These are phyloP conservation scores for Andrena chrysosceles DNA, from an alignment of 2,888 invertebrate species.

Conservation along the genomic window DNA sequence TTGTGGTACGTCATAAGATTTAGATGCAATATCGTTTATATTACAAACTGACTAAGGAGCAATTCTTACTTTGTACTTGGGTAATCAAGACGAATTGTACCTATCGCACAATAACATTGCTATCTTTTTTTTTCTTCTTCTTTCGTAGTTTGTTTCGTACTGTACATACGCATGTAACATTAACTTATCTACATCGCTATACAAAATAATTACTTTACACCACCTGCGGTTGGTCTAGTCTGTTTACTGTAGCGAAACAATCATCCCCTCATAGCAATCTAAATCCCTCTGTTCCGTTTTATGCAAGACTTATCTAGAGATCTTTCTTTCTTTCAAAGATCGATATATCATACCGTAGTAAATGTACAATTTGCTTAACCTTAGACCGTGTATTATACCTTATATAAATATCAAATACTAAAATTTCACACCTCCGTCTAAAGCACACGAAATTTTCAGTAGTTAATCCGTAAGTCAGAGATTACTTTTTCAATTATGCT, in stretches of 20 bases:
- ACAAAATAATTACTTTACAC: slow-evolving; percentile 67
- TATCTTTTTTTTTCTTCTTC: slow-evolving; percentile 40
- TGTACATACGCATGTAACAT: slow-evolving; percentile 68
- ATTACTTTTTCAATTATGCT: slow-evolving; percentile 53
- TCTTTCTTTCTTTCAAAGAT: slow-evolving; percentile 8
- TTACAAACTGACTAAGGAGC: slow-evolving; percentile 71
- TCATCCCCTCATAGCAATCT: slow-evolving; percentile 29
- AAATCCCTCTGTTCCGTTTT: slow-evolving; percentile 29
- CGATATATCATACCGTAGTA: slow-evolving; percentile 10
- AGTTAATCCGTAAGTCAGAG: slow-evolving; percentile 12
- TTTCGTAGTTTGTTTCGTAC: slow-evolving; percentile 49
- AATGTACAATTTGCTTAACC: slow-evolving; percentile 34
- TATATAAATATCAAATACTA: slow-evolving; percentile 34
- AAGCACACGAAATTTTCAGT: slow-evolving; percentile 10
- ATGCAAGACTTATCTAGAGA: slow-evolving; percentile 34
- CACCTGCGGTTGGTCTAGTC: slow-evolving; percentile 46
- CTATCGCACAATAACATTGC: slow-evolving; percentile 61
- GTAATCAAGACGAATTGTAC: slow-evolving; percentile 70
- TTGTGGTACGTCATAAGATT: slow-evolving; percentile 73
- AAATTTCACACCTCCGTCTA: slow-evolving; percentile 19
- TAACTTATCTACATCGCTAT: slow-evolving; percentile 70
- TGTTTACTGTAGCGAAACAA: slow-evolving; percentile 42
- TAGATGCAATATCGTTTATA: slow-evolving; percentile 64
- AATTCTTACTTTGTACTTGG: slow-evolving; percentile 72
- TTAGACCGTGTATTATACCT: slow-evolving; percentile 35